Conservation (phyloP, 2,113 vertebrate genomes). For the Podiceps cristatus region DNA sequence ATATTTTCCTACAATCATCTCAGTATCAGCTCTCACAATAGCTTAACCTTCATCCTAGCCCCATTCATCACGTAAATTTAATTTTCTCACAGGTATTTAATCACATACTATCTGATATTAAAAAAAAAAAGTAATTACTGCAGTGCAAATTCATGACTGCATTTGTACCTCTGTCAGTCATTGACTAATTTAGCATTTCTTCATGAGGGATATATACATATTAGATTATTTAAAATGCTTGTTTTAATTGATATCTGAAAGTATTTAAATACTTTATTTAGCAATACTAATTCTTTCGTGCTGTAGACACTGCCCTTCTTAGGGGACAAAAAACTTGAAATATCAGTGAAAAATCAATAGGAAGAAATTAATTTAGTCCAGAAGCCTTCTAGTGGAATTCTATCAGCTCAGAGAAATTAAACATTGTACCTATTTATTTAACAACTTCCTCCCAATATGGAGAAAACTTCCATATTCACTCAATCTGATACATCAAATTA, state of each 20-base stretch:
- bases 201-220: background rate
- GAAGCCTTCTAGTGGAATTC: background rate
- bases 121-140: constrained; percentile 87
- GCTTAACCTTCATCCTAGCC: constrained; percentile 84
- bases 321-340: background rate
- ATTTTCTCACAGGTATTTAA: constrained; percentile 94
- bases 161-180: constrained; percentile 72
- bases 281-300: background rate
- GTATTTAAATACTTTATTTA: background rate
- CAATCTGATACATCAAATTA: background rate
- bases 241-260: constrained; percentile 13
- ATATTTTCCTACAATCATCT: constrained; percentile 86
- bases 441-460: background rate
- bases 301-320: background rate
- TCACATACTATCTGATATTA: constrained; percentile 90
- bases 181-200: constrained; percentile 46
- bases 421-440: background rate
- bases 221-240: background rate
- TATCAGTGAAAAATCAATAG: background rate
- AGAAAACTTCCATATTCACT: background rate
- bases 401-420: background rate
- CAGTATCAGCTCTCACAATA: constrained; percentile 86
- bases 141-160: constrained; percentile 76
- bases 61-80: constrained; percentile 93
- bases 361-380: background rate